These are phyloP conservation scores for Nemopilema nomurai DNA, from an alignment of 30 jellyfish, hydroid and myxozoan species.

Conservation along the genomic window DNA sequence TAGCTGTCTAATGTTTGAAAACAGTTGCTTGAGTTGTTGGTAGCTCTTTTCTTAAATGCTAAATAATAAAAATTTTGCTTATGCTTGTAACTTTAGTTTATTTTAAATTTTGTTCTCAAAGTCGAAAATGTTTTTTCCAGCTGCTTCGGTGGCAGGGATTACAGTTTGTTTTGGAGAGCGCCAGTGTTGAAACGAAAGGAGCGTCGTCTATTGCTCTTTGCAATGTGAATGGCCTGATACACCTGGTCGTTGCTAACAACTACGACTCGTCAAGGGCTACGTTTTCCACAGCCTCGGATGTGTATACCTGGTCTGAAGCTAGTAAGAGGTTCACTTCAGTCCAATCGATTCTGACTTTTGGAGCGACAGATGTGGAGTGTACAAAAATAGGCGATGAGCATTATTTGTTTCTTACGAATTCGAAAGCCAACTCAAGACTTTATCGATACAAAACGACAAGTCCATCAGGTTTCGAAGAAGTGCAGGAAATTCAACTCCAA, in stretches of 20 bases:
- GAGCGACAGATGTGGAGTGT: slow-evolving; percentile 59
- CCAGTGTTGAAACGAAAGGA: slow-evolving; percentile 56
- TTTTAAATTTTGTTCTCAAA: background rate
- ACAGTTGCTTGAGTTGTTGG: too few species aligned
- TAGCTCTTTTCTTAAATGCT: too few species aligned
- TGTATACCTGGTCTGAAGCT: slow-evolving; percentile 66
- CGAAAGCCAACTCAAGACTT: slow-evolving; percentile 40
- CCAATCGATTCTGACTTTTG: slow-evolving; percentile 66
- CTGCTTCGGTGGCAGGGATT: slow-evolving; percentile 61
- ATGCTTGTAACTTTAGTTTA: too few species aligned
- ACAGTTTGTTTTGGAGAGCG: slow-evolving; percentile 46
- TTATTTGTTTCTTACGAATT: slow-evolving; percentile 56
- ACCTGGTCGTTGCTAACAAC: slow-evolving; percentile 79
- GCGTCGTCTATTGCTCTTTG: slow-evolving; percentile 57
- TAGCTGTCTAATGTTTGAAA: too few species aligned
- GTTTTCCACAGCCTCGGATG: slow-evolving; percentile 39
- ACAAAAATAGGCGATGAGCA: slow-evolving; percentile 36
- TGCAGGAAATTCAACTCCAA: slow-evolving; percentile 36
- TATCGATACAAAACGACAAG: slow-evolving; percentile 32
- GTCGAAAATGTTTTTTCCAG: slow-evolving; percentile 7
- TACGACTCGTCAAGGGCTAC: slow-evolving; percentile 61
- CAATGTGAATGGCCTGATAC: slow-evolving; percentile 7
- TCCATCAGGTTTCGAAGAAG: slow-evolving; percentile 60
- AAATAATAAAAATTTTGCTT: too few species aligned
- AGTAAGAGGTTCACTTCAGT: slow-evolving; percentile 48